Evolutionary conservation across 2,888 invertebrate species (phyloP).

Genomic region (Serripes groenlandicus): DNA sequence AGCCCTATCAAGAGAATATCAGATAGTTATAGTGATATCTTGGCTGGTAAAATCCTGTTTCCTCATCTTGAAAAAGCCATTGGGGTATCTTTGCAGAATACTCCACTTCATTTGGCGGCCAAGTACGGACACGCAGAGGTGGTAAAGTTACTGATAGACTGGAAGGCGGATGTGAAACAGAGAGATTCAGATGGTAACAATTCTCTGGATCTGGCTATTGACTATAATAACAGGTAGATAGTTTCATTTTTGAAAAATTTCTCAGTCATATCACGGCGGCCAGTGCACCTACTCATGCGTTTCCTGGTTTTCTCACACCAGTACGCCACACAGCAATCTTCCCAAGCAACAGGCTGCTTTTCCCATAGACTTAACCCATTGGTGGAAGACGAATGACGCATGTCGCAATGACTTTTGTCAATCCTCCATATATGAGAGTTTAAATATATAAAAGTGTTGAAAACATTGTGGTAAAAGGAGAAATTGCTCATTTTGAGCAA

Average conservation of each 20-base stretch:
- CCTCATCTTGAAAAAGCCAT: too few species aligned
- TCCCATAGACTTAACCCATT: not conserved
- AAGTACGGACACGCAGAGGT: not conserved
- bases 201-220: not conserved
- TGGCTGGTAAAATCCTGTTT: too few species aligned
- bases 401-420: too few species aligned
- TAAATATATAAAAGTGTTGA: too few species aligned
- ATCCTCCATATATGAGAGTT: too few species aligned
- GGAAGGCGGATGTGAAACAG: not conserved
- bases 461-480: too few species aligned
- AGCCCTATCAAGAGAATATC: too few species aligned
- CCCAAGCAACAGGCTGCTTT: not conserved
- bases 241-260: not conserved
- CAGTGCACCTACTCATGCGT: not conserved
- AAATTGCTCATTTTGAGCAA: too few species aligned
- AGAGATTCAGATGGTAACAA: not conserved
- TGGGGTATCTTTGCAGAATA: not conserved
- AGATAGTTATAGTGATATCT: too few species aligned
- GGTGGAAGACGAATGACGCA: too few species aligned
- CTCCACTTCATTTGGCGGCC: not conserved
- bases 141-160: not conserved
- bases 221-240: not conserved
- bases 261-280: not conserved
- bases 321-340: not conserved
- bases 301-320: not conserved